Conservation (phyloP, 2,113 vertebrate genomes). For the Pluvianellus socialis region DNA sequence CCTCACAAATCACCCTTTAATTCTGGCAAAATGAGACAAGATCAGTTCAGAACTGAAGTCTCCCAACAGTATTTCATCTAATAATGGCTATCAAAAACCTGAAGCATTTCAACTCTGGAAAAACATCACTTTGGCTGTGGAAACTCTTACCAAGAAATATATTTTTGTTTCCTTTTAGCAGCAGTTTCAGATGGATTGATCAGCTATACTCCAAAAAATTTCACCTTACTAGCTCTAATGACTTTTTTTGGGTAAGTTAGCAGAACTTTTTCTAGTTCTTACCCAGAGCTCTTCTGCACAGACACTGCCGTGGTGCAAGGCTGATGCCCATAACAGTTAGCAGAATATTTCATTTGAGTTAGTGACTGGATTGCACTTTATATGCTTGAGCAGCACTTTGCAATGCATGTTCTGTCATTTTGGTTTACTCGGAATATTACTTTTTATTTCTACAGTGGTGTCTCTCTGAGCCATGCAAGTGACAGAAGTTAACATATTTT, state of each 20-base stretch:
- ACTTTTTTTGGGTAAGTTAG: background rate
- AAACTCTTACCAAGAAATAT: conserved; percentile 34
- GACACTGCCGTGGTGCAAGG: background rate
- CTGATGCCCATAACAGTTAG: background rate
- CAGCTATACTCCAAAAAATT: background rate
- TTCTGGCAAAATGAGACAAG: conserved; percentile 55
- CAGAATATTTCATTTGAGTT: background rate
- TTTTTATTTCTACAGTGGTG: conserved; percentile 18
- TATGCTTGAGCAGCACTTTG: conserved; percentile 11
- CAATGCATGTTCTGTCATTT: conserved; percentile 31
- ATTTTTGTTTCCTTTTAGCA: conserved; percentile 49
- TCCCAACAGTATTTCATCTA: conserved; percentile 49
- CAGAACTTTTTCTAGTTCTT: background rate
- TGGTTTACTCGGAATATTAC: conserved; percentile 24
- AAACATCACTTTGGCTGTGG: conserved; percentile 27
- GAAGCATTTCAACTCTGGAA: conserved; percentile 37
- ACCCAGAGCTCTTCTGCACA: background rate
- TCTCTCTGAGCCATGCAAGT: background rate
- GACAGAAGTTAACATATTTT: conserved; percentile 26
- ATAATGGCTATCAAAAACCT: conserved; percentile 49
- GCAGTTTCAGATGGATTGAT: conserved; percentile 39
- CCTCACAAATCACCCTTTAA: conserved; percentile 63
- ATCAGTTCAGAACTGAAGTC: conserved; percentile 35
- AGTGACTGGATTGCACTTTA: conserved; percentile 7
- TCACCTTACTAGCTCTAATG: background rate